Evolutionary conservation across 2,113 vertebrate genomes (phyloP), one percentile per base, ranked within the genome.

Genomic region (Micronycteris hirsuta): DNA sequence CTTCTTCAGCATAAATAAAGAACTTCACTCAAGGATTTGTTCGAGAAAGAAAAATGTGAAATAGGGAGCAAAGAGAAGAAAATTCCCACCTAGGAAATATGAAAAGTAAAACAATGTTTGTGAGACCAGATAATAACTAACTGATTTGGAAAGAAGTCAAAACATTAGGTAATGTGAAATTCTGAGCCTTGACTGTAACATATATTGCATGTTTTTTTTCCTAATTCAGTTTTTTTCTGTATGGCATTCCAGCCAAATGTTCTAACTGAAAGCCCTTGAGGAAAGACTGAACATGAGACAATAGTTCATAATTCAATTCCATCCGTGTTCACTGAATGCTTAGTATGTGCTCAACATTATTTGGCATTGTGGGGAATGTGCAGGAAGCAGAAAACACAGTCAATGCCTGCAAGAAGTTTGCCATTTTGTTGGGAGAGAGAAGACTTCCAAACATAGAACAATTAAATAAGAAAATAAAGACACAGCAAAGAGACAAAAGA

Each of bases 221-320:
- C 77, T 93, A 98, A 94, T 96, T 97, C 85, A 54, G 81, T 97
- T 96, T 97, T 97, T 88, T 93, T 97, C 95, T 89, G 82, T 96
- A 74, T 78, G 71, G 61, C 61, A 86, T 97, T 88, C 77, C 15
- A 12, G 92, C 95, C 96, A 97, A 97, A 97, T 97, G 96, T 97
- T 97, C 97, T 98, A 93, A 97, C 85, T 41, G 41, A 98, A 97
- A 96, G 71, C 97, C 97, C 96, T 86, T 83, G 96, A 93, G 97
- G 88, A 93, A 96, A 98, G 81, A 71, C 61, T 36, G 85, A 96
- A 94, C 94, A 97, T 96, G 97, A 98, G 96, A 97, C 96, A 97
- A 98, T 97, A 88, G 96, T 83, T 95, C 91, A 95, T 94, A 96
- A 97, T 96, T 96, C 96, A 96, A 95, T 97, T 95, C 94, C 92